Evolutionary conservation across 2,797 vertebrate genomes (phyloP), one percentile per base, ranked within the genome.

Genomic region (Clarias fuscus): DNA sequence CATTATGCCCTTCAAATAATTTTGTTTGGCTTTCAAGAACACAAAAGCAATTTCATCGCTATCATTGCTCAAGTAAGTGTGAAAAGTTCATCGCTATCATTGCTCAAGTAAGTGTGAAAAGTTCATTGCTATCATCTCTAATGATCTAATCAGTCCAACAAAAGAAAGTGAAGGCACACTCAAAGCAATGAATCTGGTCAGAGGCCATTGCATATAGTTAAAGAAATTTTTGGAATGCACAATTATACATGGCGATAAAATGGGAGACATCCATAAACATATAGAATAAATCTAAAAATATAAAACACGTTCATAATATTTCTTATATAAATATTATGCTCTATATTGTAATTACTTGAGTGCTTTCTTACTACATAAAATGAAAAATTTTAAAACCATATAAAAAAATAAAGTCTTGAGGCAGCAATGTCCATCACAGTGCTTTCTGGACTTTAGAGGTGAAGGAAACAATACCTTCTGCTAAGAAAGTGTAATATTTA

Each of bases 241-340:
- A 90, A 53, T 68, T 43, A 91, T 85, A 84, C 87, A 84, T 90
- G 93, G 91, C 92, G 62, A 22, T 67, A 58, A 81, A 73, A 80
- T 64, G 24, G 37, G 7, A 71, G 27, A 27, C 92, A 92, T 90
- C 13, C 3, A 13, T 15, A 59, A 58, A 70, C 33, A n/a, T 40
- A 53, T 76, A 93, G 65, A 90, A 89, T 68, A 2, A 53, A 86
- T 88, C 76, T 17, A 75, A 43, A 86, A 83, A 89, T 90, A 92
- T 93, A 95, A 95, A 95, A 94, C 95, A 95, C 94, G 92, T 91
- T 53, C 90, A 92, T 92, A 94, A 95, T 95, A 95, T 95, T 94
- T 94, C 94, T 93, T 30, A 71, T 85, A 79, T 48, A 90, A 89
- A 90, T 89, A 86, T 85, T 90, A 89, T 81, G 75, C 24, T 88